Evolutionary conservation across 2,113 vertebrate genomes (phyloP).

Genomic region (Sakesphorus luctuosus): DNA sequence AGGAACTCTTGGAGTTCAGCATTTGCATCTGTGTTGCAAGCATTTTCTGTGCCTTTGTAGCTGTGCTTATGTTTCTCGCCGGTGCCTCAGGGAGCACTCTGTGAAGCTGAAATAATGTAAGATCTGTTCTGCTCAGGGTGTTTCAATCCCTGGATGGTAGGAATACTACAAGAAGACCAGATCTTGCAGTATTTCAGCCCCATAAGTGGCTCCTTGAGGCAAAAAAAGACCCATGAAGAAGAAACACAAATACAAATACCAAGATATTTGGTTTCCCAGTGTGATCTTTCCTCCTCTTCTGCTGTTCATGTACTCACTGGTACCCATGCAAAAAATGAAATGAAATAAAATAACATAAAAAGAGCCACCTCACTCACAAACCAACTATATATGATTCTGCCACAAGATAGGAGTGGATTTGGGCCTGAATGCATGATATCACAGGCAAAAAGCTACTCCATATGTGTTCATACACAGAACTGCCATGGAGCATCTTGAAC

Average conservation of each 20-base stretch:
- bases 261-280: constrained; percentile 43
- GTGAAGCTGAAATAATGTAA: constrained; percentile 68
- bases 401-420: neutral
- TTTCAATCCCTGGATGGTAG: constrained; percentile 57
- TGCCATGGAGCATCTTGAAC: neutral
- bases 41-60: constrained; percentile 28
- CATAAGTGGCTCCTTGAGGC: constrained; percentile 67
- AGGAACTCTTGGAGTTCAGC: neutral
- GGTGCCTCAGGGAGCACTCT: constrained; percentile 61
- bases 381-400: neutral
- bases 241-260: constrained; percentile 57
- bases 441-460: neutral
- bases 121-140: constrained; percentile 67
- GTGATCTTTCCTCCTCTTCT: constrained; percentile 25
- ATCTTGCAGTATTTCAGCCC: constrained; percentile 67
- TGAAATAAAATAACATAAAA: neutral
- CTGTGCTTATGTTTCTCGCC: constrained; percentile 15
- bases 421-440: neutral
- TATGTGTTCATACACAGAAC: neutral
- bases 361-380: neutral
- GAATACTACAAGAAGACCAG: constrained; percentile 50
- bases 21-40: constrained; percentile 15
- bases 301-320: neutral
- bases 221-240: constrained; percentile 56
- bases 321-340: neutral